Evolutionary conservation across 1,140 invertebrate species (phyloP).

Genomic region (Leptinotarsa undecemlineata): DNA sequence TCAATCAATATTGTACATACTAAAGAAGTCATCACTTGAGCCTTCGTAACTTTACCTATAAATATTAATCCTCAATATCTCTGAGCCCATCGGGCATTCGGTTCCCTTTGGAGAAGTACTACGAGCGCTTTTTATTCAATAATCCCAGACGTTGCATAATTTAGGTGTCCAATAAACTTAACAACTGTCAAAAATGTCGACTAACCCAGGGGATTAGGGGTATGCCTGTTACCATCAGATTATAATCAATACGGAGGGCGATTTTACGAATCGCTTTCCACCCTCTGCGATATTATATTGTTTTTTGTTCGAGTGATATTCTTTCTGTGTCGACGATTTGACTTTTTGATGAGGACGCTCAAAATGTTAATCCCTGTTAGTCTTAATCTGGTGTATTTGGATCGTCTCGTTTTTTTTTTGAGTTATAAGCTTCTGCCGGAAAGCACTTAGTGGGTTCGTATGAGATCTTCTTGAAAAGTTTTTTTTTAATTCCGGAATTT

Average conservation of each 20-base stretch:
- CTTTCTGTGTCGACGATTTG: background rate
- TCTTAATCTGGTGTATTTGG: too few species aligned
- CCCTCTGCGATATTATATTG: background rate
- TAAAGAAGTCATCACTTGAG: too few species aligned
- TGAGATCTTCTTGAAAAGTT: too few species aligned
- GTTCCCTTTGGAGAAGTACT: too few species aligned
- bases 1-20: too few species aligned
- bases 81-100: too few species aligned
- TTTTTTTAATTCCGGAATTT: too few species aligned
- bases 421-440: too few species aligned
- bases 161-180: background rate
- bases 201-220: background rate
- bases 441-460: too few species aligned
- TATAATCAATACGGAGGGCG: constrained; percentile 7
- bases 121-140: background rate
- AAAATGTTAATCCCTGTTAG: background rate
- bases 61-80: too few species aligned
- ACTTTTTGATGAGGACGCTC: background rate
- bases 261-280: constrained; percentile 6
- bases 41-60: too few species aligned
- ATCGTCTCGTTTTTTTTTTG: too few species aligned
- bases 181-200: constrained; percentile 1
- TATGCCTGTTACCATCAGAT: constrained; percentile 8
- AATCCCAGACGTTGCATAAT: background rate
- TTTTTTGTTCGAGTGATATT: background rate